phyloP scores from a whole-genome alignment of 2,888 invertebrate species.

The Drosophila macrospina region DNA sequence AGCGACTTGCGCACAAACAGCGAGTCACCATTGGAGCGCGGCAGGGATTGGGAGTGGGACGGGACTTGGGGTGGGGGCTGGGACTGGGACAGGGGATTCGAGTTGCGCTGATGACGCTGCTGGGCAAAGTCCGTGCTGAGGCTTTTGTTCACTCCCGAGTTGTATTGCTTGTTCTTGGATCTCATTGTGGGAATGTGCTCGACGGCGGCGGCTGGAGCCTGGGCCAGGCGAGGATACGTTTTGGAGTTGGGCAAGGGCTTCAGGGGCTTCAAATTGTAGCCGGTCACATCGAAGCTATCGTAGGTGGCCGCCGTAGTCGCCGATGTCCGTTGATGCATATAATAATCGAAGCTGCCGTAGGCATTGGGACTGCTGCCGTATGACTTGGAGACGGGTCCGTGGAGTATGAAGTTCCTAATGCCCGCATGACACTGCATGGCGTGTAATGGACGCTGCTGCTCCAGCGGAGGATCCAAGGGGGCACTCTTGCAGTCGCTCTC shows the following conservation, averaged over 20 bases:
- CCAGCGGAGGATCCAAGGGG: constrained; percentile 87
- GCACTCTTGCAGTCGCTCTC: constrained; percentile 93
- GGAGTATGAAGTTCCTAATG: constrained; percentile 82
- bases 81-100: constrained; percentile 62
- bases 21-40: constrained; percentile 32
- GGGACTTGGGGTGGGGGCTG: constrained; percentile 12
- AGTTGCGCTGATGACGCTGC: constrained; percentile 81
- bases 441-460: constrained; percentile 83
- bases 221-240: constrained; percentile 81
- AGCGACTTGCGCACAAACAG: constrained; percentile 76
- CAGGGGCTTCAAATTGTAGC: constrained; percentile 79
- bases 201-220: constrained; percentile 27
- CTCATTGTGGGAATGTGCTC: constrained; percentile 84
- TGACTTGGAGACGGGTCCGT: constrained; percentile 87
- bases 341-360: constrained; percentile 86
- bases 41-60: neutral
- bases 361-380: constrained; percentile 89
- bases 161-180: constrained; percentile 84
- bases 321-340: constrained; percentile 84
- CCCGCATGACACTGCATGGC: constrained; percentile 81
- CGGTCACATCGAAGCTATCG: constrained; percentile 86
- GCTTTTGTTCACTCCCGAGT: constrained; percentile 84
- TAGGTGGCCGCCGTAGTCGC: constrained; percentile 57
- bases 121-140: constrained; percentile 85
- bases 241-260: constrained; percentile 81